Conservation (phyloP, 92 coral and sea anemone genomes). For the Actinernus sp. region DNA sequence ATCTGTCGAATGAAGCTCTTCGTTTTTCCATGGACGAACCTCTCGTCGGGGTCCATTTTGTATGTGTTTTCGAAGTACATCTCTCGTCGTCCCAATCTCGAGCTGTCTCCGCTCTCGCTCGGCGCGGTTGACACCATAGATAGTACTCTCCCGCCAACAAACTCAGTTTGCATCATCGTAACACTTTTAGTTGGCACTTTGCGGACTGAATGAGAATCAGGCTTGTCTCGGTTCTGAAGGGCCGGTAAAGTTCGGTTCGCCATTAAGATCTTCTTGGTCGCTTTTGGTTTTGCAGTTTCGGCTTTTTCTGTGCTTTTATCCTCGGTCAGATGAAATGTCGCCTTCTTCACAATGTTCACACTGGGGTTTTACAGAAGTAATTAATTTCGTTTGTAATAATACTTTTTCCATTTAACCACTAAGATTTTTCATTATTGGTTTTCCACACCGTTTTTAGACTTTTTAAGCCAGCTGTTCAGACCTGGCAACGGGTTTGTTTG, state of each 20-base stretch:
- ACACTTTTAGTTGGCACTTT: too few relatives aligned
- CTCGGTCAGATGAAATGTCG: background rate
- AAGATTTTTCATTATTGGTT: too few relatives aligned
- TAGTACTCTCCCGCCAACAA: background rate
- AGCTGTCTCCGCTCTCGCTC: constrained; percentile 19
- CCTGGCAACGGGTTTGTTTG: too few relatives aligned
- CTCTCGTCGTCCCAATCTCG: background rate
- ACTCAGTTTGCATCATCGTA: background rate
- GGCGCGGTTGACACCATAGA: background rate
- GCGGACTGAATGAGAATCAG: too few relatives aligned
- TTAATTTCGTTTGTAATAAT: too few relatives aligned
- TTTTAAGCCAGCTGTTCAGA: too few relatives aligned
- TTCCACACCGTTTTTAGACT: too few relatives aligned
- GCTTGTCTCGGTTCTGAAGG: background rate
- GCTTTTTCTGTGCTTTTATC: background rate
- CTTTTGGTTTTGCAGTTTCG: background rate
- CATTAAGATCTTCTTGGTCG: background rate
- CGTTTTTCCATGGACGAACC: constrained; percentile 37
- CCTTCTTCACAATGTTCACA: background rate
- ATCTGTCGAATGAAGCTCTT: constrained; percentile 31
- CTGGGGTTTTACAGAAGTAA: too few relatives aligned
- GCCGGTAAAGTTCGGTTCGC: background rate
- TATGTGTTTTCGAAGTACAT: constrained; percentile 54
- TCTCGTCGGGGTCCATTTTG: constrained; percentile 59
- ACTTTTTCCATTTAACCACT: too few relatives aligned